Percentiles rank a stretch among this genome's conserved stretches.
Conservation (phyloP, 2,113 vertebrate genomes). For the Panthera uncia region DNA sequence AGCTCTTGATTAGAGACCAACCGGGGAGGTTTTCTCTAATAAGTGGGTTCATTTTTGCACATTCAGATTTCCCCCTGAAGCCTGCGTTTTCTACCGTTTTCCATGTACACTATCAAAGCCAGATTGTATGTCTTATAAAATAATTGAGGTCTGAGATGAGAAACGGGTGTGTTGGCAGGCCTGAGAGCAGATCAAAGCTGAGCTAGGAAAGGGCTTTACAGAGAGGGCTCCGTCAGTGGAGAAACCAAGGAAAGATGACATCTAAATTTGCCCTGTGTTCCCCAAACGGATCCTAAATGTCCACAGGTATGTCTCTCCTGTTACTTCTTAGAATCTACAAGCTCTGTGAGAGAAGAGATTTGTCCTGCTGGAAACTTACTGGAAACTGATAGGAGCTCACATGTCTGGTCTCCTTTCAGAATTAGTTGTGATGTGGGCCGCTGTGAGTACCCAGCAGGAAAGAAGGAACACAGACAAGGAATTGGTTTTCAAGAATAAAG, state of each 20-base stretch:
- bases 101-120: conserved; percentile 40
- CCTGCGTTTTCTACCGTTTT: conserved; percentile 54
- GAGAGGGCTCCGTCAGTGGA: neutral
- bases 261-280: neutral
- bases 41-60: conserved; percentile 11
- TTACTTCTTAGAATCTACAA: conserved; percentile 20
- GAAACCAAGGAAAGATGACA: neutral
- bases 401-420: conserved; percentile 67
- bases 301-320: neutral
- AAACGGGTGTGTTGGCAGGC: neutral
- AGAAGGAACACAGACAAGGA: conserved; percentile 44
- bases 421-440: conserved; percentile 62
- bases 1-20: neutral
- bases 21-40: conserved; percentile 48
- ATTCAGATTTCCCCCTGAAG: neutral
- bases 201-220: neutral
- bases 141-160: conserved; percentile 52
- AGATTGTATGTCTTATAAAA: conserved; percentile 25
- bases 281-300: neutral
- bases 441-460: conserved; percentile 38
- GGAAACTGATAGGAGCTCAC: conserved; percentile 57
- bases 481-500: conserved; percentile 59
- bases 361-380: conserved; percentile 27
- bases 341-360: conserved; percentile 25
- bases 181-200: conserved; percentile 61